Base-by-base conservation (phyloP, 2,113 vertebrate species). In the Chamaetylas fuelleborni region DNA sequence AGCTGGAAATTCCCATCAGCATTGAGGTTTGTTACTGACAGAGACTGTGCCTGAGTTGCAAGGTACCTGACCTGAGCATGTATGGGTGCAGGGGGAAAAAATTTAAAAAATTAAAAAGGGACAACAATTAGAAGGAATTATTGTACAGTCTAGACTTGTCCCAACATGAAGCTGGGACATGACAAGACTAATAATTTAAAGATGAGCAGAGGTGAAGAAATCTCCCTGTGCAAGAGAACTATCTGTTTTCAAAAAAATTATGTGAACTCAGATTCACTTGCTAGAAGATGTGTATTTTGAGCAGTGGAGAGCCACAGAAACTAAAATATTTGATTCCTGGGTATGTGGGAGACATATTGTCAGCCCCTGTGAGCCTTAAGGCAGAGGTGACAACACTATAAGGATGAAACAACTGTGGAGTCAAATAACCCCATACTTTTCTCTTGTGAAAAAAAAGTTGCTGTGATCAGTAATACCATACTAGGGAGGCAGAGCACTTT, bases 191-290 rank as follows among this genome's bases (percentile, higher is more conserved):
- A 19, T 70, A 92, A 92, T 34, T 81, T 86, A 89, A 67, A 88
- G 51, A 86, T 40, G 33, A 74, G 34, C 34, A 89, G 20, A 74
- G 20, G 33, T 74, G 48, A 87, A 91, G 57, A 85, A 93, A 72
- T 57, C 31, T 67, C 13, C 24, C 6, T 19, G 19, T 23, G 26
- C 22, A 88, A 23, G 29, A 81, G 16, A 47, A 71, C 57, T 83
- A 74, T 11, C 40, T 48, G 12, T 8, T 86, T 73, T 78, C 54
- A 29, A 79, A 81, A 43, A 43, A 81, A 23, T 29, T 54, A 12
- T 3, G 6, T 36, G 45, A 67, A 31, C 42, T 36, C 40, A 22
- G 20, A 82, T 40, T 86, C 43, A 43, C 28, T 53, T 45, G 64
- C 58, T 29, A 71, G 29, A 64, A 64, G 14, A 38, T 20, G 17